Evolutionary conservation across 2,888 invertebrate species (phyloP), one percentile per base, ranked within the genome.

Genomic region (Crepidodera aurea): DNA sequence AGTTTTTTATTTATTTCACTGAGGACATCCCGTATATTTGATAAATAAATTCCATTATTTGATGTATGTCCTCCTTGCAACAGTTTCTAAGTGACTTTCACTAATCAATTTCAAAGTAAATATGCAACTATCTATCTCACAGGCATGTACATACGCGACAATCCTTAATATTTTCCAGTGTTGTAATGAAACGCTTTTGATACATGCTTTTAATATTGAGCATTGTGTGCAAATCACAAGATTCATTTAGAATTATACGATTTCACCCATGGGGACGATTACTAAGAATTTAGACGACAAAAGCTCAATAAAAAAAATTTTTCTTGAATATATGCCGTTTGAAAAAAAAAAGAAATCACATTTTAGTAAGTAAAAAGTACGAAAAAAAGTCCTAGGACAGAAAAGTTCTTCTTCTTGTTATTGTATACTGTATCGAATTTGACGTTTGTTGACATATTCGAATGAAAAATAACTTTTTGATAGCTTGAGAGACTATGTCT

Each of bases 71-170:
- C 34, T 55, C 19, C 22, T 55, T 37, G 25, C n/a, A 12, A 42
- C n/a, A 42, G 42, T 54, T 54, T 42, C 54, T 29, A 39, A 16
- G 44, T 46, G 34, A 46, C 55, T 55, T 55, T 55, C 55, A 55
- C 55, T 44, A 46, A 55, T 42, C 44, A 55, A 46, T 55, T 55
- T 46, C 22, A 55, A 55, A 46, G 46, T n/a, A 55, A 46, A 44
- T 34, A 46, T 34, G 55, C 46, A 46, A 46, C 44, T 15, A 55
- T 46, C 44, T 15, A 55, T 46, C 55, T 46, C 19, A 22, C 13
- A 44, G 55, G 55, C 13, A 46, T 46, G 46, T 29, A 48, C 55
- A 46, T 46, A 34, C 13, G 55, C 32, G 55, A 55, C 55, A 55
- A 55, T 55, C 55, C 55, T 34, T 55, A 44, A 55, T 46, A 55